Evolutionary conservation across 2,113 vertebrate genomes (phyloP).

Genomic region (Dromaius novaehollandiae): DNA sequence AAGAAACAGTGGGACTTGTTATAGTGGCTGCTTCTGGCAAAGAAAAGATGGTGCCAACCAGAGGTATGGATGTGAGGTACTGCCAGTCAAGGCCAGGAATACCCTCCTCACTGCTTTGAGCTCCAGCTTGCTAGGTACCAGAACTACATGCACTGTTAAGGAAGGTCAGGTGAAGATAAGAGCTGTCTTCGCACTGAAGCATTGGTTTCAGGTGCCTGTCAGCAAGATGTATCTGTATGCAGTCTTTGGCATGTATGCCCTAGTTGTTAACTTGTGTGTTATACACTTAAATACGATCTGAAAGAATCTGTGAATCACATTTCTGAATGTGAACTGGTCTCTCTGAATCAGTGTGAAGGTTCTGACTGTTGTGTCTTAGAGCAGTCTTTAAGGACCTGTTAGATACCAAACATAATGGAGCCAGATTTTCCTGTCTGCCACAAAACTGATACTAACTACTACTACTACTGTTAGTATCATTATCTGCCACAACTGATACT

Average conservation of each 20-base stretch:
- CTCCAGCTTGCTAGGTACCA: background rate
- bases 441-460: too few species aligned
- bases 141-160: background rate
- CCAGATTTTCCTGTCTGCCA: background rate
- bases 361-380: background rate
- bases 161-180: background rate
- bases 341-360: background rate
- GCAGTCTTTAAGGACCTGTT: background rate
- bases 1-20: background rate
- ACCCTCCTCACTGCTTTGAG: background rate
- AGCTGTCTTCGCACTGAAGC: background rate
- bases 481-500: too few species aligned
- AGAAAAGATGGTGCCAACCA: background rate
- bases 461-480: too few species aligned
- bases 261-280: background rate
- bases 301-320: background rate
- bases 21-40: background rate
- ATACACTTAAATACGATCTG: background rate
- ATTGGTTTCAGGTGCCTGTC: background rate
- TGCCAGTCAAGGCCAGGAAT: background rate
- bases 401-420: background rate
- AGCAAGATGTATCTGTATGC: background rate
- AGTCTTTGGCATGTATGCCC: fast-evolving
- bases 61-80: background rate
- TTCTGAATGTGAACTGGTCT: background rate